phyloP scores from a whole-genome alignment of 1,140 invertebrate genomes.

The Calliopsis andreniformis region DNA sequence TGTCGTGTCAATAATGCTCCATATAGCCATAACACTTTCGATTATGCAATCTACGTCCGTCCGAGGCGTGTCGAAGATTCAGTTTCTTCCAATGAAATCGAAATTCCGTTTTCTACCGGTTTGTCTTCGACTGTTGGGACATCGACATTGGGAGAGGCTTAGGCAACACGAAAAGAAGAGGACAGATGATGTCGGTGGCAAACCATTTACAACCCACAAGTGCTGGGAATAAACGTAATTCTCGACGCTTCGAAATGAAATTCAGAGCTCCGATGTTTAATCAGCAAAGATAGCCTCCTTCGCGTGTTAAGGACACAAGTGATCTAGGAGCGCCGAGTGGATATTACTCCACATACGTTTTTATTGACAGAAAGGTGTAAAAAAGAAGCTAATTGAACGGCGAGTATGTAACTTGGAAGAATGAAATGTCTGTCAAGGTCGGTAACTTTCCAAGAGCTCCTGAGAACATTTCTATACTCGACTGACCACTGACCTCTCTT shows the following conservation, averaged over 20 bases:
- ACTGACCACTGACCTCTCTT: constrained; percentile 48
- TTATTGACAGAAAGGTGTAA: neutral
- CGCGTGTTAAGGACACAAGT: neutral
- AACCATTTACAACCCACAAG: too few relatives aligned
- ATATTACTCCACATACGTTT: neutral
- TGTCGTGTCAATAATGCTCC: neutral
- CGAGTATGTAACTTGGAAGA: neutral
- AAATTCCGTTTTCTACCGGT: neutral
- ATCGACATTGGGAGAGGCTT: neutral
- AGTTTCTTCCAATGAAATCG: neutral
- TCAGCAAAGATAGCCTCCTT: neutral
- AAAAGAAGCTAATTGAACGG: constrained; percentile 34
- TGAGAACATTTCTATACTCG: constrained; percentile 44
- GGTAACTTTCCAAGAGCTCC: constrained; percentile 61
- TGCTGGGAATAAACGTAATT: neutral
- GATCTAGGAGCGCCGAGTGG: neutral
- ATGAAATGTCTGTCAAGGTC: constrained; percentile 58
- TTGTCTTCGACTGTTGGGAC: neutral
- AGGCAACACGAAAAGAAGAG: neutral
- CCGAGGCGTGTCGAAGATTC: neutral
- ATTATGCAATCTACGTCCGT: neutral
- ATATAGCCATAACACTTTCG: constrained; percentile 14
- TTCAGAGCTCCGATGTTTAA: neutral
- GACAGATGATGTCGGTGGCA: too few relatives aligned
- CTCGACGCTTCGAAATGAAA: neutral